Conservation (phyloP, 2,797 vertebrate genomes). For the Rhinichthys osculus region DNA sequence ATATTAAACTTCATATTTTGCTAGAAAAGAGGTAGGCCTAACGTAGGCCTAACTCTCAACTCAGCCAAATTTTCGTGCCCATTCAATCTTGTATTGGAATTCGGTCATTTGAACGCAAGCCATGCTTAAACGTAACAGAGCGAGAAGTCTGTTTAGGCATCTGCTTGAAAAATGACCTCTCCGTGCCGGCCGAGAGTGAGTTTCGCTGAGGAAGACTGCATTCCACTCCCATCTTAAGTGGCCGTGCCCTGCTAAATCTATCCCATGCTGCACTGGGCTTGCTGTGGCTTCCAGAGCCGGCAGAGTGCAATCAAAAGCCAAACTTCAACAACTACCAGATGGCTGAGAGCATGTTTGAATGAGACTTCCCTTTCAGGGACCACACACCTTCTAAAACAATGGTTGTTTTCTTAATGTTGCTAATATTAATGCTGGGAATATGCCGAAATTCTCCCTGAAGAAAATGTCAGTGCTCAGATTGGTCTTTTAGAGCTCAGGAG, state of each 20-base stretch:
- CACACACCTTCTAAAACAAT: constrained; percentile 65
- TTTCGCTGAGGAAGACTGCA: constrained; percentile 34
- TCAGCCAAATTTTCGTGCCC: background rate
- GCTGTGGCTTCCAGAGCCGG: constrained; percentile 57
- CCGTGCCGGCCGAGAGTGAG: constrained; percentile 22
- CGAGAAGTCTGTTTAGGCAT: constrained; percentile 49
- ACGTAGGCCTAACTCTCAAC: background rate
- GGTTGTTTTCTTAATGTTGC: constrained; percentile 13
- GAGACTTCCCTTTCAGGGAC: constrained; percentile 65
- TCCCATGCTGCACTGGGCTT: constrained; percentile 56
- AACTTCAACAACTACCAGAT: constrained; percentile 71
- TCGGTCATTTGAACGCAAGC: constrained; percentile 17
- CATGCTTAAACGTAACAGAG: constrained; percentile 30
- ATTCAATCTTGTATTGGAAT: constrained; percentile 35
- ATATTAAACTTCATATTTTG: background rate
- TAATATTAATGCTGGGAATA: constrained; percentile 9
- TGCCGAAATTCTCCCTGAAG: background rate
- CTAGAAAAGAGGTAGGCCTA: background rate
- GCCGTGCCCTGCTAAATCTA: constrained; percentile 61
- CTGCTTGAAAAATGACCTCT: constrained; percentile 45
- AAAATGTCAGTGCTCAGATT: background rate
- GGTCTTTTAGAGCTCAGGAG: background rate
- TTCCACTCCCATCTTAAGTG: constrained; percentile 54
- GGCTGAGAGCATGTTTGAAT: constrained; percentile 62
- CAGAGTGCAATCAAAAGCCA: constrained; percentile 65